A percentile compares a stretch with the other conserved stretches of the same genome.
phyloP scores from a whole-genome alignment of 2,888 invertebrate genomes.

The Tetrapedia diversipes region DNA sequence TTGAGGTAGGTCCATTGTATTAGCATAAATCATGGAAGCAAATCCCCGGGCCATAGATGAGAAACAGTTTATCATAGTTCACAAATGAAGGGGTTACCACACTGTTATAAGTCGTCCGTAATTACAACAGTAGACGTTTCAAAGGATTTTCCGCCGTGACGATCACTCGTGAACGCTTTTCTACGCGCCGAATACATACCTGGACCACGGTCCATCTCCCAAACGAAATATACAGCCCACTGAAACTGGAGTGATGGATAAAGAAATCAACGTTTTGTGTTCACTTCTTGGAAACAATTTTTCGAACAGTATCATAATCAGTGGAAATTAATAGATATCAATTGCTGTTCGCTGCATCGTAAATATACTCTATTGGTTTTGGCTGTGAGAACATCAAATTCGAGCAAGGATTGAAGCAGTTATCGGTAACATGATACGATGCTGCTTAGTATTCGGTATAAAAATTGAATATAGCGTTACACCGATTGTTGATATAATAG shows the following conservation, averaged over 20 bases:
- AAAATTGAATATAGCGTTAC: slow-evolving; percentile 79
- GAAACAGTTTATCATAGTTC: slow-evolving; percentile 70
- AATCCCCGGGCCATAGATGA: slow-evolving; percentile 60
- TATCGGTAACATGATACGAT: slow-evolving; percentile 61
- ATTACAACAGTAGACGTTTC: slow-evolving; percentile 57
- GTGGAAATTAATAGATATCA: neutral
- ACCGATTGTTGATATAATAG: slow-evolving; percentile 71
- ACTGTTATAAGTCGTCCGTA: slow-evolving; percentile 60
- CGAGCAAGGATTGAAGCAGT: slow-evolving; percentile 25
- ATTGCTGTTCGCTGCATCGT: neutral
- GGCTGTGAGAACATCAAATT: slow-evolving; percentile 42
- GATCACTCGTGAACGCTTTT: slow-evolving; percentile 31
- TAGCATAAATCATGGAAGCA: slow-evolving; percentile 77
- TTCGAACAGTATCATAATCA: too few relatives aligned
- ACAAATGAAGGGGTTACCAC: slow-evolving; percentile 69
- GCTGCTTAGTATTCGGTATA: slow-evolving; percentile 76
- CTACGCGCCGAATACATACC: slow-evolving; percentile 23
- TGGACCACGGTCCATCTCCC: neutral
- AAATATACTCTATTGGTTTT: slow-evolving; percentile 36
- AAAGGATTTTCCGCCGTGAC: slow-evolving; percentile 47
- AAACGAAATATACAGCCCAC: neutral
- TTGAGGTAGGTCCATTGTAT: slow-evolving; percentile 73
- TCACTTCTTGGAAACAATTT: too few relatives aligned
- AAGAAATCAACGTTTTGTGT: too few relatives aligned
- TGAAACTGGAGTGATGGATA: neutral